Conservation (phyloP, 2,113 vertebrate genomes). For the Hippocampus guttulatus region DNA sequence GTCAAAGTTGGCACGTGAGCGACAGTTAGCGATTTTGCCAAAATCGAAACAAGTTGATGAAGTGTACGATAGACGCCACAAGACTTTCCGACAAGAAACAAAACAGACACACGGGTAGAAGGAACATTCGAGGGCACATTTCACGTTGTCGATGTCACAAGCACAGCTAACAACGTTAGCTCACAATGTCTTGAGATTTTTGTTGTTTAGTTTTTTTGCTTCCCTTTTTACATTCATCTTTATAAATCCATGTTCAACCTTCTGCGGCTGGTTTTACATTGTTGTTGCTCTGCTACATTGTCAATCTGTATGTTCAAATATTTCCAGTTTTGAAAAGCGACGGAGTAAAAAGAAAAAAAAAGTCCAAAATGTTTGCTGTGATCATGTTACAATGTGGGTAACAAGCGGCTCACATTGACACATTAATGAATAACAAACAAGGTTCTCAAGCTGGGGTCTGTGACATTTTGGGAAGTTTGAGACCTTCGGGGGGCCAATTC, state of each 20-base stretch:
- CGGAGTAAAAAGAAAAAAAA: not conserved
- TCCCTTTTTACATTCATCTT: not conserved
- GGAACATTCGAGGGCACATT: not conserved
- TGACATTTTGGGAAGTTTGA: too few relatives aligned
- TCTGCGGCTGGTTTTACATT: not conserved
- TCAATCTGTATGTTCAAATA: not conserved
- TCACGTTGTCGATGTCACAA: not conserved
- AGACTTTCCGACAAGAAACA: slow-evolving; percentile 8
- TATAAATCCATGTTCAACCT: not conserved
- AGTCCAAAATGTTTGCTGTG: too few relatives aligned
- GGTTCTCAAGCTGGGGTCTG: not conserved
- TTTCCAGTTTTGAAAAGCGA: not conserved
- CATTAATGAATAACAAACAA: not conserved
- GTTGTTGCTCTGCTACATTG: not conserved
- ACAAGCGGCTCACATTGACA: not conserved
- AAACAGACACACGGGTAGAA: not conserved
- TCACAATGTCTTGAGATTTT: not conserved
- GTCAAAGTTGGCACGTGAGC: slow-evolving; percentile 86
- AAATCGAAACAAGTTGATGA: slow-evolving; percentile 46
- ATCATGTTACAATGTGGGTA: not conserved
- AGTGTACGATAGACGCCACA: slow-evolving; percentile 44
- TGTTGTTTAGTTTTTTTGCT: not conserved
- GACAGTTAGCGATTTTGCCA: slow-evolving; percentile 51
- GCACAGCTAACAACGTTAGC: not conserved
- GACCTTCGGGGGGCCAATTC: too few relatives aligned